These are phyloP conservation scores for Aphelocoma coerulescens DNA, from an alignment of 2,113 vertebrate genomes.

Conservation along the genomic window DNA sequence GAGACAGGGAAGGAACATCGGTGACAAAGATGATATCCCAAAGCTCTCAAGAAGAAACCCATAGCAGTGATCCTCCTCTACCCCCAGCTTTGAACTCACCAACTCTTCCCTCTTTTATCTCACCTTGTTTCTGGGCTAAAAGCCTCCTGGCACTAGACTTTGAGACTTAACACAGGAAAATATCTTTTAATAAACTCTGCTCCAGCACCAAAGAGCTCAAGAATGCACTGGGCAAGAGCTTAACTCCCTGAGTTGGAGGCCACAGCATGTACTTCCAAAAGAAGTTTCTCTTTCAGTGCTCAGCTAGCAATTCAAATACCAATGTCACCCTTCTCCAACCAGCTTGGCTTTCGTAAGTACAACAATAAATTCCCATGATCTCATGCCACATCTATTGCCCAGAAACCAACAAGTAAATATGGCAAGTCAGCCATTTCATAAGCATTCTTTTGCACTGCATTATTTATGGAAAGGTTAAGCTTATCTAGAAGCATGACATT, in stretches of 20 bases:
- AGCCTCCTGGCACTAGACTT: neutral
- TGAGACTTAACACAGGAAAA: neutral
- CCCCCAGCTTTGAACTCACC: neutral
- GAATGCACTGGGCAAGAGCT: neutral
- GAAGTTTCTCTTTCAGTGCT: neutral
- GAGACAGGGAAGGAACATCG: accelerated
- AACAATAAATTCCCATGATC: conserved; percentile 28
- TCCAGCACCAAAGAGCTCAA: neutral
- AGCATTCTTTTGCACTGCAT: neutral
- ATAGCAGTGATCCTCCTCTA: neutral
- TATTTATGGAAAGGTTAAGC: neutral
- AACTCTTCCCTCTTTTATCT: neutral
- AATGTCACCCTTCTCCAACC: neutral
- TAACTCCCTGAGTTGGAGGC: neutral
- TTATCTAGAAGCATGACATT: neutral
- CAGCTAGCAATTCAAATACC: neutral
- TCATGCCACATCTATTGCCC: neutral
- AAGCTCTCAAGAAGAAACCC: neutral
- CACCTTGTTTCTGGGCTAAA: neutral
- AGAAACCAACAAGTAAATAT: neutral
- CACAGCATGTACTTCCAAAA: neutral
- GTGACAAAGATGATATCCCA: neutral
- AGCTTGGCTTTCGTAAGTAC: neutral
- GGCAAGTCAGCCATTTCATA: neutral
- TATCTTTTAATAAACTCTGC: neutral